Base-by-base conservation (phyloP, 2,888 invertebrate species). In the Ornithoptera alexandrae region DNA sequence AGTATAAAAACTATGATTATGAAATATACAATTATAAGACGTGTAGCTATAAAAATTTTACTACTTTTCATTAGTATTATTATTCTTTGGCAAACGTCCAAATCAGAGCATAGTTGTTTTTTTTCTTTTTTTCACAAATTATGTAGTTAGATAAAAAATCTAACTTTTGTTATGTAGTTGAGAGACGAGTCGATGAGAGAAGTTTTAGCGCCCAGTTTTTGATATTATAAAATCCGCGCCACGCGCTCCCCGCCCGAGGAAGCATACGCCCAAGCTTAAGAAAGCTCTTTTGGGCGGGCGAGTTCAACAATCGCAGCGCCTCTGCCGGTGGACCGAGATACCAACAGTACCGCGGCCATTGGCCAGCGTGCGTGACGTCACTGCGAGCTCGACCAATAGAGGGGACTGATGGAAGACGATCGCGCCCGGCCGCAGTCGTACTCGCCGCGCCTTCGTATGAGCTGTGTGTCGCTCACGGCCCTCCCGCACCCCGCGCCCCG, bases 251-350 rank as follows among this genome's bases (percentile, higher is more conserved):
- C 87, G 89, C 87, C 89, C 88, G 87, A 79, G 82, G 82, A 88
- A 89, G 86, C 90, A 87, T 79, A 90, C 89, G 90, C 90, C 92
- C 91, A 86, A 84, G 86, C 87, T 85, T 84, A 87, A 88, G 88
- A 88, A 90, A 91, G 90, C 92, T 90, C 79, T 78, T 83, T 85
- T 89, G 92, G 92, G 92, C 92, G 91, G 92, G 85, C 88, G 87
- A 89, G 86, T 87, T 89, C 85, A 85, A 85, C 81, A 78, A 80
- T 71, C 70, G 69, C 71, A 79, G 88, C 87, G 90, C 90, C 86
- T 77, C 91, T 83, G 20, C 74, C 84, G 91, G 82, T 74, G 74
- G 73, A 72, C 69, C 70, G 71, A 70, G 69, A 87, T 83, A 91
- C 82, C 81, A 83, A 71, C 64, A 65, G 74, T 75, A 67, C 60